Evolutionary conservation across 2,888 invertebrate species (phyloP).

Genomic region (Phytoseiulus persimilis): DNA sequence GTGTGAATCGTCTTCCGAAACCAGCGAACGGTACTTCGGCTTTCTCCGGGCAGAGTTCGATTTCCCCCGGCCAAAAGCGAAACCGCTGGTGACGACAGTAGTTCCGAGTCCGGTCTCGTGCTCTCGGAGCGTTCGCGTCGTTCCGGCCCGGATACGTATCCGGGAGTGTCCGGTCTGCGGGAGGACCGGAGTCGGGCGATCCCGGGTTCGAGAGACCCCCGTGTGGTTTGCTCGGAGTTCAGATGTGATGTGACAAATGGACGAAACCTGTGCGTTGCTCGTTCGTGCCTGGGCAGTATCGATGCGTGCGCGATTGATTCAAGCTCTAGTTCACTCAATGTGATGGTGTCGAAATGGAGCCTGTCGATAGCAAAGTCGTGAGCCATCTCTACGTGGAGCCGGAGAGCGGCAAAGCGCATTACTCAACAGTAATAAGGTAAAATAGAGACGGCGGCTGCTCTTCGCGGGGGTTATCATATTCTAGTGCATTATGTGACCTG

Average conservation of each 20-base stretch:
- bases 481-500: not conserved
- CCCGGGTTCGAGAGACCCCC: no score
- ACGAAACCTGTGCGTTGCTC: not conserved
- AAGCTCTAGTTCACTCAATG: not conserved
- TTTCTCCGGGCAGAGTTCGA: not conserved
- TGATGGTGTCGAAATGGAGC: slow-evolving; percentile 8
- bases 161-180: no score
- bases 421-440: slow-evolving; percentile 32
- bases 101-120: not conserved
- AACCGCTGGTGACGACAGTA: not conserved
- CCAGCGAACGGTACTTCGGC: not conserved
- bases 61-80: not conserved
- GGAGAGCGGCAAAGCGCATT: slow-evolving; percentile 24
- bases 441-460: not conserved
- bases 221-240: no score
- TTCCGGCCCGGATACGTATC: not conserved
- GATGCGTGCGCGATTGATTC: not conserved
- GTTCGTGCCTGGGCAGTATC: not conserved
- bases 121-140: not conserved
- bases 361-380: slow-evolving; percentile 8
- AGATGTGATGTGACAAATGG: not conserved
- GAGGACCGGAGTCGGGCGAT: no score
- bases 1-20: not conserved
- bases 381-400: slow-evolving; percentile 25
- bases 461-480: not conserved